These are phyloP conservation scores for Melipona quadrifasciata DNA, from an alignment of 1,140 invertebrate genomes.

Conservation along the genomic window DNA sequence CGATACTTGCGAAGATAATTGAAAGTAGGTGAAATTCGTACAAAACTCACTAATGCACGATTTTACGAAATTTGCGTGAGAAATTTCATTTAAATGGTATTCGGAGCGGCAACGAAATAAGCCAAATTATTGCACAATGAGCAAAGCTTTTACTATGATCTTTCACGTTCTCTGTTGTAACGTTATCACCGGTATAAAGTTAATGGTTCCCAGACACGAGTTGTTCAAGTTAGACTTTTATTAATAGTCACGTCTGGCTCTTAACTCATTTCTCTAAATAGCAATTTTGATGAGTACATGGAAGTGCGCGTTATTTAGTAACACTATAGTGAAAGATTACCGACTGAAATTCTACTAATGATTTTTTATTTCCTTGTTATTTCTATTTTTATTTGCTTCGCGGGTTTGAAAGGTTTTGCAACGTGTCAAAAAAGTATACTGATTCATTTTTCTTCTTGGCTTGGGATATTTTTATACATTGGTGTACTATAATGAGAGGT, in stretches of 20 bases:
- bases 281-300: not conserved
- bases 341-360: not conserved
- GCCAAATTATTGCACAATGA: conserved; percentile 8
- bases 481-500: too few species aligned
- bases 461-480: too few species aligned
- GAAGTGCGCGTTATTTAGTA: not conserved
- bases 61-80: not conserved
- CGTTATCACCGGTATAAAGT: not conserved
- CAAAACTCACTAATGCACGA: not conserved
- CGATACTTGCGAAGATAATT: not conserved
- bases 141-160: not conserved
- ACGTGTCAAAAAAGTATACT: too few species aligned
- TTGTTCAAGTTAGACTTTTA: conserved; percentile 10
- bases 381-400: too few species aligned
- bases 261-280: not conserved
- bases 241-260: not conserved
- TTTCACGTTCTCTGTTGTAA: not conserved
- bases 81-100: not conserved
- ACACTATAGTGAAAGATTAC: not conserved
- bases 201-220: conserved; percentile 4
- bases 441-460: too few species aligned
- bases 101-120: not conserved
- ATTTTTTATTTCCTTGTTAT: not conserved
- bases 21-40: not conserved
- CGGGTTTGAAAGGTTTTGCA: too few species aligned